phyloP scores from a whole-genome alignment of 53 echinoderm and acorn worm genomes.

The Paelopatides confundens region DNA sequence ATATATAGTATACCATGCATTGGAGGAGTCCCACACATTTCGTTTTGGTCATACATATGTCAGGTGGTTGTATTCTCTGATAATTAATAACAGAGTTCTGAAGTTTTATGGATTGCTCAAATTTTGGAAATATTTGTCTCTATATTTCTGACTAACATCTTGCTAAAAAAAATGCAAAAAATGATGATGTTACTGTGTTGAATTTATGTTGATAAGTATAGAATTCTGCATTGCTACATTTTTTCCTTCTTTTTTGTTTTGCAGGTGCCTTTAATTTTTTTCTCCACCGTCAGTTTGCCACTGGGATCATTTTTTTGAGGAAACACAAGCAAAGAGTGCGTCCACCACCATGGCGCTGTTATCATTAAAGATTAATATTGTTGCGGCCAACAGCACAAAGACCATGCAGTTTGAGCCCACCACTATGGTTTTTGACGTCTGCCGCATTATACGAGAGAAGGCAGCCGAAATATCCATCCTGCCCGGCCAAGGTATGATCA shows the following conservation, averaged over 20 bases:
- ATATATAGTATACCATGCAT: too few species aligned
- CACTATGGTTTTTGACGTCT: constrained; percentile 85
- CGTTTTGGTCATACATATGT: too few species aligned
- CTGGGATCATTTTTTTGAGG: constrained; percentile 4
- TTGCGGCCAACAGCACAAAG: constrained; percentile 92
- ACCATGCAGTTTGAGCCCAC: constrained; percentile 95
- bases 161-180: too few species aligned
- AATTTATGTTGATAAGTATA: too few species aligned
- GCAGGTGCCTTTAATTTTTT: background rate
- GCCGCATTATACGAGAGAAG: constrained; percentile 86
- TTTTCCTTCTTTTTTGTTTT: background rate
- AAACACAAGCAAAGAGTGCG: constrained; percentile 2
- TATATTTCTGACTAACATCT: too few species aligned
- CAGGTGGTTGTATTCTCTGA: too few species aligned
- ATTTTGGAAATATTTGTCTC: too few species aligned
- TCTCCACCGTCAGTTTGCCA: background rate
- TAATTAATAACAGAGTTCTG: too few species aligned
- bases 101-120: too few species aligned
- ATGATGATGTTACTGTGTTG: too few species aligned
- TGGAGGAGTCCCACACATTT: too few species aligned
- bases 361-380: constrained; percentile 92
- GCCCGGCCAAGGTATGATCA: constrained; percentile 78
- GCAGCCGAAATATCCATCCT: constrained; percentile 71
- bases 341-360: constrained; percentile 86
- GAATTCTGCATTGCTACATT: background rate